These are phyloP conservation scores for Sitta carolinensis DNA, from an alignment of 2,797 vertebrate species.

Conservation along the genomic window DNA sequence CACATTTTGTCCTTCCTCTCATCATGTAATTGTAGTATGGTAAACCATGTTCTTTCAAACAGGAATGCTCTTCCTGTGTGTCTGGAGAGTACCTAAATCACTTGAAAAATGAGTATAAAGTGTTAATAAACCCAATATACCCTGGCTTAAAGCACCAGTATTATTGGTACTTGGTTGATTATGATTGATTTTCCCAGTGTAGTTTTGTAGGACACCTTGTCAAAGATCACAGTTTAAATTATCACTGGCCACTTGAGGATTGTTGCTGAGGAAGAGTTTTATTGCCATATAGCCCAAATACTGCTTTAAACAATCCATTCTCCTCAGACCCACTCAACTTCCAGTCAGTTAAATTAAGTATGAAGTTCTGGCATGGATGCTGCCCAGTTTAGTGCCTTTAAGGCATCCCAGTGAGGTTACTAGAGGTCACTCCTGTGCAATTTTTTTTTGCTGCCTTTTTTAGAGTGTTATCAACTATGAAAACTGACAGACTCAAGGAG, in stretches of 20 bases:
- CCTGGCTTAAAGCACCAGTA: background rate
- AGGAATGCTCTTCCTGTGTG: background rate
- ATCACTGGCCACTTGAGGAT: background rate
- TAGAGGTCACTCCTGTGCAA: conserved; percentile 16
- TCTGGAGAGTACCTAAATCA: background rate
- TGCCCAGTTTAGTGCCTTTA: conserved; percentile 68
- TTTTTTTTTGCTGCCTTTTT: conserved; percentile 41
- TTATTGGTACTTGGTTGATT: background rate
- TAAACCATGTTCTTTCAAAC: background rate
- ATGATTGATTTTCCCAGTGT: background rate
- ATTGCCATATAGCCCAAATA: background rate
- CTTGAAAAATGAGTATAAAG: background rate
- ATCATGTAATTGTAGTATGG: background rate
- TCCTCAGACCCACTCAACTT: background rate
- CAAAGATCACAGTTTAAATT: background rate
- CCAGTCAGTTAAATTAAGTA: background rate
- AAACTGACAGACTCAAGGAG: conserved; percentile 17
- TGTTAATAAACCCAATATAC: background rate
- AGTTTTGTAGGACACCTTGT: background rate
- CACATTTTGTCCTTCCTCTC: background rate
- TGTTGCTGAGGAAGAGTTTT: background rate
- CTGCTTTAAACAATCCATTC: background rate
- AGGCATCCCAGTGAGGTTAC: conserved; percentile 45
- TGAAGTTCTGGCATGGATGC: background rate
- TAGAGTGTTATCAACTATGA: background rate